A percentile compares a stretch with the other conserved stretches of the same genome.
Evolutionary conservation across 2,113 vertebrate species (phyloP).

Genomic region (Patagioenas fasciata): DNA sequence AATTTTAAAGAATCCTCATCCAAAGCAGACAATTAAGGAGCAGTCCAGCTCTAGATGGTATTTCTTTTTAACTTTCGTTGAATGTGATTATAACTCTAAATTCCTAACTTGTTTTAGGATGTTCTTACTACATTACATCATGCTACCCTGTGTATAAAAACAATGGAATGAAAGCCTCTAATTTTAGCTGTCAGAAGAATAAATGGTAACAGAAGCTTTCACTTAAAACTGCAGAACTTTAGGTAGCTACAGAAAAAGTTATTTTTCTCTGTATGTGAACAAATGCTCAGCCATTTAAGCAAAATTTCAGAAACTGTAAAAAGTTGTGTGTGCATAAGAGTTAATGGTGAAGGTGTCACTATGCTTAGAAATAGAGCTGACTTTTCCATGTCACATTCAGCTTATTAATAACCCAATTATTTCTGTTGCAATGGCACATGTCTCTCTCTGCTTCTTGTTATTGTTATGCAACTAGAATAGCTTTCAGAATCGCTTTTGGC

Average conservation of each 20-base stretch:
- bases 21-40: background rate
- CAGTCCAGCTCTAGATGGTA: background rate
- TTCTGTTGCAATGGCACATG: constrained; percentile 31
- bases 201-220: constrained; percentile 47
- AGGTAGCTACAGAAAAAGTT: background rate
- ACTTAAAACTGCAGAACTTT: constrained; percentile 39
- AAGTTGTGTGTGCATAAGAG: background rate
- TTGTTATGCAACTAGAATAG: constrained; percentile 30
- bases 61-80: background rate
- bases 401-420: constrained; percentile 54
- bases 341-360: constrained; percentile 31
- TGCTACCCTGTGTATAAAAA: constrained; percentile 40
- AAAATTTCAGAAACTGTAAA: background rate
- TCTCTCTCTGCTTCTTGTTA: constrained; percentile 31
- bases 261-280: background rate
- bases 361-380: constrained; percentile 2
- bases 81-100: background rate
- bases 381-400: constrained; percentile 19
- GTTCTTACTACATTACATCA: constrained; percentile 47
- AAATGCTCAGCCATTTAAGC: background rate
- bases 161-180: constrained; percentile 57
- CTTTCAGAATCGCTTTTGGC: background rate
- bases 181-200: constrained; percentile 61
- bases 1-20: background rate
- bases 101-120: constrained; percentile 18